These are phyloP conservation scores for Eucera pruinosa DNA, from an alignment of 2,888 invertebrate genomes.

Conservation along the genomic window DNA sequence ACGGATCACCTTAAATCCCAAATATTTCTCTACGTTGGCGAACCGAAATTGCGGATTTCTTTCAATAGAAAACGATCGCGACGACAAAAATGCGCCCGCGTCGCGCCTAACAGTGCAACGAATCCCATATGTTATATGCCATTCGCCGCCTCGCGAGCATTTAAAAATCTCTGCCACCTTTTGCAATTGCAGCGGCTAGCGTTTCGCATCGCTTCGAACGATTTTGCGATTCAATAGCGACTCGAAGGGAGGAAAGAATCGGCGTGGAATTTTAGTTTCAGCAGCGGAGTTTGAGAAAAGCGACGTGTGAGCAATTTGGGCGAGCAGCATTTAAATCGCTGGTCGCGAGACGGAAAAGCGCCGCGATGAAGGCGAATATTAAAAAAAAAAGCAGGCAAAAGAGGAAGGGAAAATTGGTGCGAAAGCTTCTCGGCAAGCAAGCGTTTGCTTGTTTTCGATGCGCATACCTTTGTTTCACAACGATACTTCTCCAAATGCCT, in stretches of 20 bases:
- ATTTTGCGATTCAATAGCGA: background rate
- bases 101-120: slow-evolving; percentile 14
- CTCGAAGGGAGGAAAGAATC: too few species aligned
- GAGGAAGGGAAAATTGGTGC: too few species aligned
- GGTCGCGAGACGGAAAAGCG: too few species aligned
- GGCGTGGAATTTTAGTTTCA: slow-evolving; percentile 14
- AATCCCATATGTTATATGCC: slow-evolving; percentile 48
- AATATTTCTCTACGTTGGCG: background rate
- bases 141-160: background rate
- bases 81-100: background rate
- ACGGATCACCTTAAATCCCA: background rate
- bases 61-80: background rate
- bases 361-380: too few species aligned
- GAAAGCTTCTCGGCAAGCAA: background rate
- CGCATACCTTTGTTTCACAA: slow-evolving; percentile 46
- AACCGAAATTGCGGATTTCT: too few species aligned
- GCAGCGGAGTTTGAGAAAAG: too few species aligned
- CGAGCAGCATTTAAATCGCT: slow-evolving; percentile 41
- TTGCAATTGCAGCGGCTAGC: too few species aligned
- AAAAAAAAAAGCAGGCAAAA: too few species aligned
- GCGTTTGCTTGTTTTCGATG: slow-evolving; percentile 64
- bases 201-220: background rate
- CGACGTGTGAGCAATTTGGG: too few species aligned
- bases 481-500: slow-evolving; percentile 61
- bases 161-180: background rate